Percentiles rank a stretch among this genome's conserved stretches.
phyloP scores from a whole-genome alignment of 2,113 vertebrate species.

The Reinhardtius hippoglossoides region DNA sequence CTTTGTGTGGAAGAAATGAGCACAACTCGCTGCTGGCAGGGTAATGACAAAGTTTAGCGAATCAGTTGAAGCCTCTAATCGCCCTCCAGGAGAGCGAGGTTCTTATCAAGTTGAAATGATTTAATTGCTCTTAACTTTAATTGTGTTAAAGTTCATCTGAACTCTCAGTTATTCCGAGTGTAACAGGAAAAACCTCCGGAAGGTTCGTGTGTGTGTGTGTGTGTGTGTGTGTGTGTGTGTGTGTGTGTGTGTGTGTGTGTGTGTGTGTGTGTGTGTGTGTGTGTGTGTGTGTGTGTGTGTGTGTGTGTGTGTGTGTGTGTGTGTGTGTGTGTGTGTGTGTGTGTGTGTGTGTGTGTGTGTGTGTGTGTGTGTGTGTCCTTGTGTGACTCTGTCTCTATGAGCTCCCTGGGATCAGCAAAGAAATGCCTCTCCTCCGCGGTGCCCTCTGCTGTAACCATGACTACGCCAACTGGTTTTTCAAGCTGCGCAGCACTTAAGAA shows the following conservation, averaged over 20 bases:
- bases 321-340: too few relatives aligned
- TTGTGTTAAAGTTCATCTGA: conserved; percentile 20
- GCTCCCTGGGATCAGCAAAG: conserved; percentile 54
- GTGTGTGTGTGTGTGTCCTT: background rate
- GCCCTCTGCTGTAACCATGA: conserved; percentile 81
- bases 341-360: too few relatives aligned
- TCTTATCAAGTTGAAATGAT: conserved; percentile 17
- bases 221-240: conserved; percentile 4
- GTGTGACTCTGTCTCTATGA: conserved; percentile 44
- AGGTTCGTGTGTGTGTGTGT: background rate
- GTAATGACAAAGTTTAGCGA: background rate
- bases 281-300: too few relatives aligned
- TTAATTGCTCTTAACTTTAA: conserved; percentile 10
- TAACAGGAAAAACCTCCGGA: background rate
- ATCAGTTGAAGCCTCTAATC: conserved; percentile 18
- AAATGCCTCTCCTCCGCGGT: conserved; percentile 72
- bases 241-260: conserved; percentile 4
- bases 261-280: too few relatives aligned
- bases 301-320: too few relatives aligned
- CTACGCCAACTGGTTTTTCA: conserved; percentile 91
- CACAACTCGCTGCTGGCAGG: background rate
- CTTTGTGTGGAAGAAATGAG: conserved; percentile 28
- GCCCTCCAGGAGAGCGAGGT: background rate
- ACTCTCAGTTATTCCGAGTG: conserved; percentile 14
- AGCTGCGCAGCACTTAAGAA: conserved; percentile 79